Evolutionary conservation across 1,140 invertebrate species (phyloP).

Genomic region (Tribolium madens): DNA sequence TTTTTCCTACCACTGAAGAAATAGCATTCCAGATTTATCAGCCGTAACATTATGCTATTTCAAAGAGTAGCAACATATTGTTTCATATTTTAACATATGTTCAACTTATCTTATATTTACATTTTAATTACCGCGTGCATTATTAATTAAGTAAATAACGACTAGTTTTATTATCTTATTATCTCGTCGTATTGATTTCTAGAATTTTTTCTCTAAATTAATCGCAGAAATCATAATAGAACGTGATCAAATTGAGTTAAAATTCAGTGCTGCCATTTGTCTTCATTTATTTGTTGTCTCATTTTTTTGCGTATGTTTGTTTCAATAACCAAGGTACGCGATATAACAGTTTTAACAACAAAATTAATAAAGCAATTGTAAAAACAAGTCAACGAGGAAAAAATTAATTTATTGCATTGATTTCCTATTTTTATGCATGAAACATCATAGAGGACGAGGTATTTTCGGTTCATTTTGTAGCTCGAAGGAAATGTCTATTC

Average conservation of each 20-base stretch:
- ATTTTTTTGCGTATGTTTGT: background rate
- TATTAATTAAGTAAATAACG: background rate
- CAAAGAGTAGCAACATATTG: background rate
- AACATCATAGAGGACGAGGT: background rate
- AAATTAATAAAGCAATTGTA: background rate
- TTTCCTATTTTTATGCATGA: constrained; percentile 1
- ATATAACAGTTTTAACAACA: background rate
- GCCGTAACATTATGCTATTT: background rate
- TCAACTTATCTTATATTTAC: background rate
- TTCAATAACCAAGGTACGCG: background rate
- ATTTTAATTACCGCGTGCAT: background rate
- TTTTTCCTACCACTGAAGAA: background rate
- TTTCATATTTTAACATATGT: background rate
- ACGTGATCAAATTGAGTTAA: background rate
- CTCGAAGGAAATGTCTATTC: constrained; percentile 1
- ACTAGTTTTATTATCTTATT: background rate
- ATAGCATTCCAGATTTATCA: background rate
- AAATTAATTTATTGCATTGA: background rate
- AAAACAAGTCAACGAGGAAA: background rate
- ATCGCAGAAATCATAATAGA: no score
- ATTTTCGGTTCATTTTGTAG: background rate
- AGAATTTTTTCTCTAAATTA: no score
- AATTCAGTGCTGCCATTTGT: background rate
- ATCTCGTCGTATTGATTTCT: background rate
- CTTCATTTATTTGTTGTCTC: background rate